A percentile compares a stretch with the other conserved stretches of the same genome.
phyloP scores from a whole-genome alignment of 2,113 vertebrate species.

The Holacanthus passer region DNA sequence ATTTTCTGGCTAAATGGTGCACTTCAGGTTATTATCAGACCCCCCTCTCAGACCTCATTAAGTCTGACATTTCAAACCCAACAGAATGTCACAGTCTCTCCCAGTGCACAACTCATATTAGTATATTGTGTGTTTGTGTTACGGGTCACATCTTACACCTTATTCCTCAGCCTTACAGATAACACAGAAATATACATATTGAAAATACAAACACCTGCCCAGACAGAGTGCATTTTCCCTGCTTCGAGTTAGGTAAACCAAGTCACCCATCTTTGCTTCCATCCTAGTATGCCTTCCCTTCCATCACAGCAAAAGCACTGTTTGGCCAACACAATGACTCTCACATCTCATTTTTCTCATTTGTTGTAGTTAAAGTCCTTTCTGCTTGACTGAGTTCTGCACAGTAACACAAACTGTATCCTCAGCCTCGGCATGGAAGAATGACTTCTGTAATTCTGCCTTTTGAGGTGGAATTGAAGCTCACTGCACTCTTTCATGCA shows the following conservation, averaged over 20 bases:
- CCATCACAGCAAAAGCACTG: slow-evolving; percentile 31
- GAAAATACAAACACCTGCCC: not conserved
- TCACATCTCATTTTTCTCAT: slow-evolving; percentile 55
- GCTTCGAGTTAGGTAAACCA: slow-evolving; percentile 11
- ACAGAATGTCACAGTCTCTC: no score
- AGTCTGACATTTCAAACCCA: no score
- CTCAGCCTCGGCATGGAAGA: slow-evolving; percentile 66
- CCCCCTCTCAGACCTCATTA: no score
- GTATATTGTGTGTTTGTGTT: not conserved
- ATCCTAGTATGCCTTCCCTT: slow-evolving; percentile 13
- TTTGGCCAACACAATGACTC: slow-evolving; percentile 39
- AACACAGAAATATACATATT: not conserved
- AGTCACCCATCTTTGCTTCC: slow-evolving; percentile 20
- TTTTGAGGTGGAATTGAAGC: slow-evolving; percentile 79
- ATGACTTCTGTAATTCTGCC: slow-evolving; percentile 73
- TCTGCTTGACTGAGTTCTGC: slow-evolving; percentile 64
- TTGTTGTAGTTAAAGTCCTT: slow-evolving; percentile 62
- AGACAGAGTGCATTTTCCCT: slow-evolving; percentile 7
- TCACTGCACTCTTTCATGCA: slow-evolving; percentile 70
- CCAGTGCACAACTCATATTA: not conserved
- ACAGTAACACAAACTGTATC: slow-evolving; percentile 62
- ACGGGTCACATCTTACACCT: not conserved
- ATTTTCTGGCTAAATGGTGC: not conserved
- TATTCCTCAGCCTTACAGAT: not conserved
- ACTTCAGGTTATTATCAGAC: slow-evolving; percentile 14